A percentile compares a stretch with the other conserved stretches of the same genome.
phyloP scores from a whole-genome alignment of 2,113 vertebrate genomes.

The Tricholaema leucomelas region DNA sequence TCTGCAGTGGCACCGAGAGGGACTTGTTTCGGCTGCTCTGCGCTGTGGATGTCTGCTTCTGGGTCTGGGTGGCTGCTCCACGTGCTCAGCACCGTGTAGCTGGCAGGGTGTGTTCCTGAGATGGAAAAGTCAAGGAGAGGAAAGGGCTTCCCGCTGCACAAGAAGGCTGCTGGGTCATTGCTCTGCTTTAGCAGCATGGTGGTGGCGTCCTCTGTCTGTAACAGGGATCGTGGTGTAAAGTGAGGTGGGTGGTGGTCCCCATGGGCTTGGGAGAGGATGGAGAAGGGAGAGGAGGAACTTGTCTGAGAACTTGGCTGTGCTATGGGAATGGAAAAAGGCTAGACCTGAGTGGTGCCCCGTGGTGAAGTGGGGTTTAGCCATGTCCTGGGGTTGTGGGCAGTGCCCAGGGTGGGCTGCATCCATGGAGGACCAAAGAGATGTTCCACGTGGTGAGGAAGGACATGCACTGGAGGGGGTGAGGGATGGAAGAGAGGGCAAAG shows the following conservation, averaged over 20 bases:
- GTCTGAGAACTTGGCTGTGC: not conserved
- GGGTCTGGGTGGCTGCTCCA: accelerated
- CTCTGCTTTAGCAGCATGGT: accelerated
- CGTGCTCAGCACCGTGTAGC: accelerated
- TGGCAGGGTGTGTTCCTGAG: accelerated
- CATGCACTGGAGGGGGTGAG: not conserved
- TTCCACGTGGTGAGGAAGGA: not conserved
- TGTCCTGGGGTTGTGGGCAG: not conserved
- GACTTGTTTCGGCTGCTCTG: not conserved
- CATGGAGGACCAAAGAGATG: not conserved
- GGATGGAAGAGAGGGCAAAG: not conserved
- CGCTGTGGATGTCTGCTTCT: not conserved
- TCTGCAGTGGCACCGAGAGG: accelerated
- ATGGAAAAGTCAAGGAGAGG: not conserved
- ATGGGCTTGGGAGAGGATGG: not conserved
- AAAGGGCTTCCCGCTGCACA: accelerated
- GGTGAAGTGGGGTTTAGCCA: not conserved
- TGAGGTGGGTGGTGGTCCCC: no score
- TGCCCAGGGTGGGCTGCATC: not conserved
- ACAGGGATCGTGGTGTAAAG: no score
- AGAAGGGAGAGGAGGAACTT: not conserved
- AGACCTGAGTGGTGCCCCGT: not conserved
- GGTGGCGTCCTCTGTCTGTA: not conserved
- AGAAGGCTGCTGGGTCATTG: not conserved
- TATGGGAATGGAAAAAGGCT: not conserved